Conservation (phyloP, 2,797 vertebrate species). For the Silurus aristotelis region DNA sequence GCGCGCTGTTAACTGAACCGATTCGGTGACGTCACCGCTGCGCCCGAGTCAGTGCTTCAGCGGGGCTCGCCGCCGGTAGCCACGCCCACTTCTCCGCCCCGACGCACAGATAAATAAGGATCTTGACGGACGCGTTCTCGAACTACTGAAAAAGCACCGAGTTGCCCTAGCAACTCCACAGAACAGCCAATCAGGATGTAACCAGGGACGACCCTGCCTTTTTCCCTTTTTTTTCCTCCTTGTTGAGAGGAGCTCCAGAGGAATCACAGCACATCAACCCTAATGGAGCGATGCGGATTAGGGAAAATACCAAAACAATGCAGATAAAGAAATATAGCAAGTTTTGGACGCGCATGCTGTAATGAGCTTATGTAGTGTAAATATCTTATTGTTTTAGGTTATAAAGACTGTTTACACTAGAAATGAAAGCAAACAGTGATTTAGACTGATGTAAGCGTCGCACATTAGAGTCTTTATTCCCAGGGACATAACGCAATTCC, state of each 20-base stretch:
- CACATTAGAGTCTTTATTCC: constrained; percentile 10
- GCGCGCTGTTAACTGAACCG: not conserved
- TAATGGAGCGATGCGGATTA: constrained; percentile 44
- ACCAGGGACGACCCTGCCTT: constrained; percentile 26
- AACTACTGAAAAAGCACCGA: constrained; percentile 51
- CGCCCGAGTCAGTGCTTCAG: constrained; percentile 47
- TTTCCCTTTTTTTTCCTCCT: constrained; percentile 14
- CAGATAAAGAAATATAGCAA: constrained; percentile 13
- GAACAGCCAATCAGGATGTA: constrained; percentile 59
- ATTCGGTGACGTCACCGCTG: constrained; percentile 29
- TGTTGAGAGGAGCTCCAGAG: constrained; percentile 45
- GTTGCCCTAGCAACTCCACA: constrained; percentile 69
- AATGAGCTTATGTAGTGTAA: not conserved
- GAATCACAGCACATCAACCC: constrained; percentile 34
- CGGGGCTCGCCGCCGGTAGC: constrained; percentile 12
- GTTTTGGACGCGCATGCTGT: not conserved
- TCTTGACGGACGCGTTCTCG: constrained; percentile 55
- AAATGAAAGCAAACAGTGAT: not conserved
- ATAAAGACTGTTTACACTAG: not conserved
- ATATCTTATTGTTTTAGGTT: not conserved
- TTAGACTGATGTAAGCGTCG: not conserved
- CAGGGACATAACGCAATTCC: constrained; percentile 16
- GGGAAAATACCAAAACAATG: constrained; percentile 18
- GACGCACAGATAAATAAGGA: constrained; percentile 42
- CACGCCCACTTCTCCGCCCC: constrained; percentile 48